A percentile compares a stretch with the other conserved stretches of the same genome.
phyloP scores from a whole-genome alignment of 2,797 vertebrate species.

The Staurois parvus region DNA sequence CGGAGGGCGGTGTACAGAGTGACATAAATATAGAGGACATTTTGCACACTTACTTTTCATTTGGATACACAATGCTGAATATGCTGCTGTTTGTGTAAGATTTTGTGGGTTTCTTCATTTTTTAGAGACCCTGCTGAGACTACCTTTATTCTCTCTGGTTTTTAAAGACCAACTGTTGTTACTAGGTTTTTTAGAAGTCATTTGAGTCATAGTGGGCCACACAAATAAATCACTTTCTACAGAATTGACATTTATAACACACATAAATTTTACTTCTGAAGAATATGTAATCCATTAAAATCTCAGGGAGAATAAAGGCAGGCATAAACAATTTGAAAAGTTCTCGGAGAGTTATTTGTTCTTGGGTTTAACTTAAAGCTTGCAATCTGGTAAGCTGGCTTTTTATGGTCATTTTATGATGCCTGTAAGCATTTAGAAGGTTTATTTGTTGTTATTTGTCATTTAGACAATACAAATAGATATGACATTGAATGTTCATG shows the following conservation, averaged over 20 bases:
- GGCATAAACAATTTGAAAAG: conserved; percentile 23
- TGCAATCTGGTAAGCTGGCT: background rate
- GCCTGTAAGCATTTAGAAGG: background rate
- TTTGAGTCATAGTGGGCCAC: conserved; percentile 50
- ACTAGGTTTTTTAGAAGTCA: conserved; percentile 47
- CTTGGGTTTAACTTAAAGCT: conserved; percentile 14
- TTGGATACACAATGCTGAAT: conserved; percentile 32
- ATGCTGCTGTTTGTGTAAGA: conserved; percentile 37
- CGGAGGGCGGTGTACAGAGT: background rate
- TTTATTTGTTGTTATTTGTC: conserved; percentile 1
- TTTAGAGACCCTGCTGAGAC: conserved; percentile 27
- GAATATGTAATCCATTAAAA: conserved; percentile 52
- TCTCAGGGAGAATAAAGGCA: conserved; percentile 18
- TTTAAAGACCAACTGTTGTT: conserved; percentile 54
- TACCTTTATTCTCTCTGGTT: conserved; percentile 43
- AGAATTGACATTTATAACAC: conserved; percentile 56
- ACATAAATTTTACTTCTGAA: conserved; percentile 40
- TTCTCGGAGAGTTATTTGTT: conserved; percentile 28
- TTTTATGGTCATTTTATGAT: conserved; percentile 4
- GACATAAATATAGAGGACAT: conserved; percentile 13
- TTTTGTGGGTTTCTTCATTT: conserved; percentile 28
- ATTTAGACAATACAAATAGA: conserved; percentile 9
- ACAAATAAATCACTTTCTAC: conserved; percentile 55
- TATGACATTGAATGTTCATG: conserved; percentile 42
- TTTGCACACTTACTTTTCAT: conserved; percentile 35